These are phyloP conservation scores for Amphilophus citrinellus DNA, from an alignment of 2,113 vertebrate genomes.

Conservation along the genomic window DNA sequence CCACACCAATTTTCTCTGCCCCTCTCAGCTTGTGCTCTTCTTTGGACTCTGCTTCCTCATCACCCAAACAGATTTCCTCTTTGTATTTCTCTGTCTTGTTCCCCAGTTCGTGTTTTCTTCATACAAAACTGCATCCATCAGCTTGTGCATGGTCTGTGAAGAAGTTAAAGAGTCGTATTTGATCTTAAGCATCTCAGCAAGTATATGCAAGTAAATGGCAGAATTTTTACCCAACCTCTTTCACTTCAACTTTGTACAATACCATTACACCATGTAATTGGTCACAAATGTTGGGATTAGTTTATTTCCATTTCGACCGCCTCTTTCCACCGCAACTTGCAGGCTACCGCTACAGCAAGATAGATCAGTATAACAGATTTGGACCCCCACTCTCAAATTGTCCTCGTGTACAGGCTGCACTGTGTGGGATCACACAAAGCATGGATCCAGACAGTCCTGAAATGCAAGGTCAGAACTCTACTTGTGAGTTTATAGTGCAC, in stretches of 20 bases:
- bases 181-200: neutral
- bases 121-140: neutral
- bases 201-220: neutral
- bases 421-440: constrained; percentile 40
- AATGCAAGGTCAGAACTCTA: constrained; percentile 45
- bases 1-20: constrained; percentile 8
- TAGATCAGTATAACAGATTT: constrained; percentile 4
- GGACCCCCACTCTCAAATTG: constrained; percentile 4
- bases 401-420: neutral
- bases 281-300: constrained; percentile 4
- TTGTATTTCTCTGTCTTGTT: constrained; percentile 24
- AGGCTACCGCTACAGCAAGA: neutral
- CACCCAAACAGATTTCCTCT: constrained; percentile 34
- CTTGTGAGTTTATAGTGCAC: constrained; percentile 32
- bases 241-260: neutral
- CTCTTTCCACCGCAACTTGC: neutral
- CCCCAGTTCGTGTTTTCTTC: neutral
- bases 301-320: neutral
- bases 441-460: constrained; percentile 6
- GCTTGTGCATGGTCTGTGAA: constrained; percentile 4
- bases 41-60: constrained; percentile 14
- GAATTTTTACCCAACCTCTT: neutral
- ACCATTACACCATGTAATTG: constrained; percentile 9
- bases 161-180: neutral
- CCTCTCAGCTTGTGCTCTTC: constrained; percentile 2